Evolutionary conservation across 2,797 vertebrate genomes (phyloP).

Genomic region (Girardinus metallicus): DNA sequence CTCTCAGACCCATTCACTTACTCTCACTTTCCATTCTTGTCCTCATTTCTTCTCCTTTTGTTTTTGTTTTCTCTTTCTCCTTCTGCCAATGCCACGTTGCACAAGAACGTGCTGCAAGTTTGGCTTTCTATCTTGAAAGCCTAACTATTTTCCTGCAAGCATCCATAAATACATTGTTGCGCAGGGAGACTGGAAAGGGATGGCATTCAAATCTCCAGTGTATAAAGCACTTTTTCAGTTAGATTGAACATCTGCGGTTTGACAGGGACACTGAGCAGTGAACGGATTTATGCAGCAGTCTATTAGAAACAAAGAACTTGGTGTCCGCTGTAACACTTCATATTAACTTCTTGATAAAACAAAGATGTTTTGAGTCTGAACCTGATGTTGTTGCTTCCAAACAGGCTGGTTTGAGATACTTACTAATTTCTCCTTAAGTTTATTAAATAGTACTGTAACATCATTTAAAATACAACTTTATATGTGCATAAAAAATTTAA

Average conservation of each 20-base stretch:
- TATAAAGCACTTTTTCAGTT: slow-evolving; percentile 15
- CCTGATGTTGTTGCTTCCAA: background rate
- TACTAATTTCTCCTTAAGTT: background rate
- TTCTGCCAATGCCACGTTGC: slow-evolving; percentile 22
- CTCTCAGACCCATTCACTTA: slow-evolving; percentile 65
- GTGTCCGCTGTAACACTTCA: background rate
- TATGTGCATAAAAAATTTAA: background rate
- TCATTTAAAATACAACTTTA: background rate
- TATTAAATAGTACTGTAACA: background rate
- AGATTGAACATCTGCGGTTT: background rate
- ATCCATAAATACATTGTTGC: slow-evolving; percentile 5
- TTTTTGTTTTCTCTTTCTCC: slow-evolving; percentile 14
- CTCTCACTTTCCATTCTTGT: slow-evolving; percentile 57
- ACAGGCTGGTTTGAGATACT: background rate
- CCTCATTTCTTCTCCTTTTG: slow-evolving; percentile 28
- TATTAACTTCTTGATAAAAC: background rate
- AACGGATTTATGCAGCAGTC: background rate
- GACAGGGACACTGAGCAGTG: background rate
- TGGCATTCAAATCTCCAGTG: slow-evolving; percentile 11
- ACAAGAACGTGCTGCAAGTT: slow-evolving; percentile 19
- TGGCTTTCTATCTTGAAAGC: slow-evolving; percentile 6
- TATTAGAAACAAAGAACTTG: slow-evolving; percentile 12
- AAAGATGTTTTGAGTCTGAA: background rate
- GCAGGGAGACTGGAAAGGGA: background rate
- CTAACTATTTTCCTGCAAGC: slow-evolving; percentile 25